Conservation (phyloP, 64 coral and sea anemone genomes). For the Stylophora pistillata region DNA sequence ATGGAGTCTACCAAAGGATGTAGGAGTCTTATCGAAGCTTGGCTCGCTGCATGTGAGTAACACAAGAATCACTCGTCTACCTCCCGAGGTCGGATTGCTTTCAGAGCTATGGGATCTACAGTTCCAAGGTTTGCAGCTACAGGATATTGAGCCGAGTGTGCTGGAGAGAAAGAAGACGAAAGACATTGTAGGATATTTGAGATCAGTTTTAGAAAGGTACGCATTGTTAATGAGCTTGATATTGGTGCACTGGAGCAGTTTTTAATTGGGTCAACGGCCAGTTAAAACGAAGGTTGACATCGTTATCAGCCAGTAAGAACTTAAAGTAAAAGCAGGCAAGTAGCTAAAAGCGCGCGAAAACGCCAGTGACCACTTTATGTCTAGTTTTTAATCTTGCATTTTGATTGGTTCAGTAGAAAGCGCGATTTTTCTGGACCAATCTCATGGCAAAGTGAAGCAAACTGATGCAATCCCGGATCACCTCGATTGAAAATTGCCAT, state of each 20-base stretch:
- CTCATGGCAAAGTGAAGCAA: too few relatives aligned
- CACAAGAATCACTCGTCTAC: slow-evolving; percentile 78
- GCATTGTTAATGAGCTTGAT: neutral
- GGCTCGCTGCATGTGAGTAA: slow-evolving; percentile 81
- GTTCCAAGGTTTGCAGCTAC: slow-evolving; percentile 76
- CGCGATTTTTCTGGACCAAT: neutral
- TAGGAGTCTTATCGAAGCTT: slow-evolving; percentile 78
- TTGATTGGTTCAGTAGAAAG: too few relatives aligned
- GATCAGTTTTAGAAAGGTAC: slow-evolving; percentile 95
- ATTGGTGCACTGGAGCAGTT: too few relatives aligned
- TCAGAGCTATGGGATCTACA: slow-evolving; percentile 93
- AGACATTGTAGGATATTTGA: slow-evolving; percentile 87
- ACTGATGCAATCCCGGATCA: neutral
- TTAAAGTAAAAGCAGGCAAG: too few relatives aligned
- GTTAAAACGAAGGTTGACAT: too few relatives aligned
- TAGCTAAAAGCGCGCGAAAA: too few relatives aligned
- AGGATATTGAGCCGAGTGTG: slow-evolving; percentile 88
- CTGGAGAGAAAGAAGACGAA: slow-evolving; percentile 94
- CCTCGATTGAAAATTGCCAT: neutral
- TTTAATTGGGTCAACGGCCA: too few relatives aligned
- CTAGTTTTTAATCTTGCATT: too few relatives aligned
- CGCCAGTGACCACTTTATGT: too few relatives aligned
- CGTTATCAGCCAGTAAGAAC: too few relatives aligned
- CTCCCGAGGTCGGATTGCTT: slow-evolving; percentile 84
- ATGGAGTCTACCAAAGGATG: slow-evolving; percentile 54